Evolutionary conservation across 2,113 vertebrate genomes (phyloP).

Genomic region (Sorex araneus): DNA sequence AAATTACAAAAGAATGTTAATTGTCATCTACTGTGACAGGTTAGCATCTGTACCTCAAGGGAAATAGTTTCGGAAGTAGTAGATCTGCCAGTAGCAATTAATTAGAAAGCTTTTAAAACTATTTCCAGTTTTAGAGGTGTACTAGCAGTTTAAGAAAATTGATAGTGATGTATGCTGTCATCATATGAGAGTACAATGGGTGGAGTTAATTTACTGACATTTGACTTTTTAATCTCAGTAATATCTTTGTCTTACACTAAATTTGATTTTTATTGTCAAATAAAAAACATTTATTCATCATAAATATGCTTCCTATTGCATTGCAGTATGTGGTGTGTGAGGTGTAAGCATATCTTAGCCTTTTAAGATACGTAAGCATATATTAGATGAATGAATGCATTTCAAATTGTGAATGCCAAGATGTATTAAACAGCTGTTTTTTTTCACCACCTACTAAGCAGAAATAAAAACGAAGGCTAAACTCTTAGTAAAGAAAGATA

Average conservation of each 20-base stretch:
- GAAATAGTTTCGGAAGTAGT: conserved; percentile 73
- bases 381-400: neutral
- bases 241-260: conserved; percentile 56
- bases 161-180: conserved; percentile 79
- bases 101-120: conserved; percentile 73
- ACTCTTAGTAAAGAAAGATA: neutral
- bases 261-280: conserved; percentile 66
- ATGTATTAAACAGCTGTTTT: conserved; percentile 16
- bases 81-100: conserved; percentile 75
- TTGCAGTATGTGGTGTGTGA: neutral
- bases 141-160: conserved; percentile 77
- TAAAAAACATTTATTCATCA: neutral
- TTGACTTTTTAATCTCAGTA: conserved; percentile 42
- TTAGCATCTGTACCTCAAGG: conserved; percentile 61
- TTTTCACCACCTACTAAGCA: conserved; percentile 9
- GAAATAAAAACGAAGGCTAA: neutral
- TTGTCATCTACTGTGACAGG: conserved; percentile 56
- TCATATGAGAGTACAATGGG: conserved; percentile 67
- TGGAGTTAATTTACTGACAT: conserved; percentile 71
- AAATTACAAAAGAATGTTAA: conserved; percentile 47
- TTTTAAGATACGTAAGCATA: neutral
- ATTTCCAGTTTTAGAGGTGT: conserved; percentile 55
- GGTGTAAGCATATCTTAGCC: conserved; percentile 1
- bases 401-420: conserved; percentile 47
- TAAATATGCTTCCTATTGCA: conserved; percentile 42